Percentiles rank a stretch among this genome's conserved stretches.
phyloP scores from a whole-genome alignment of 2,797 vertebrate species.

The Xerus rutilus region DNA sequence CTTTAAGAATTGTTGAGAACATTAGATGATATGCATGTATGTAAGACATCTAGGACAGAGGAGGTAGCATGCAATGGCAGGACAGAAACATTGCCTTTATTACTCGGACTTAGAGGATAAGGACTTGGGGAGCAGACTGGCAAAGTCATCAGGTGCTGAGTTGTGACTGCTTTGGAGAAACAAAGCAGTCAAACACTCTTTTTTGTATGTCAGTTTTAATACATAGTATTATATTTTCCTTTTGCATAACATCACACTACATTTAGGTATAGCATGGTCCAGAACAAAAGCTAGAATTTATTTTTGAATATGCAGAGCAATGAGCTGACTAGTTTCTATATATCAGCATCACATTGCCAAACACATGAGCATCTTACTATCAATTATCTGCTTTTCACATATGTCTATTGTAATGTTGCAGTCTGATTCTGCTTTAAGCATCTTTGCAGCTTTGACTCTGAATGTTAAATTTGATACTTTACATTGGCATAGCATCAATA shows the following conservation, averaged over 20 bases:
- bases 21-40: neutral
- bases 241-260: conserved; percentile 1
- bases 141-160: neutral
- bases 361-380: neutral
- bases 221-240: neutral
- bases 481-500: neutral
- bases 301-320: conserved; percentile 63
- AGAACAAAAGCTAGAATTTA: conserved; percentile 61
- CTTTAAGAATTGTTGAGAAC: neutral
- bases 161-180: conserved; percentile 22
- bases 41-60: neutral
- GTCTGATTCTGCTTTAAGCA: neutral
- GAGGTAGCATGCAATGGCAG: neutral
- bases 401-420: neutral
- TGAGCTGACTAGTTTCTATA: neutral
- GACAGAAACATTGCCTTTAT: neutral
- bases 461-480: neutral
- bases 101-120: neutral
- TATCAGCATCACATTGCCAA: neutral
- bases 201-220: conserved; percentile 1
- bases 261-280: conserved; percentile 52
- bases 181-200: neutral
- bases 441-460: neutral
- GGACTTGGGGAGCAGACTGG: neutral
- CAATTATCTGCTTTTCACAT: neutral